Evolutionary conservation across 2,113 vertebrate genomes (phyloP).

Genomic region (Atrichornis clamosus): DNA sequence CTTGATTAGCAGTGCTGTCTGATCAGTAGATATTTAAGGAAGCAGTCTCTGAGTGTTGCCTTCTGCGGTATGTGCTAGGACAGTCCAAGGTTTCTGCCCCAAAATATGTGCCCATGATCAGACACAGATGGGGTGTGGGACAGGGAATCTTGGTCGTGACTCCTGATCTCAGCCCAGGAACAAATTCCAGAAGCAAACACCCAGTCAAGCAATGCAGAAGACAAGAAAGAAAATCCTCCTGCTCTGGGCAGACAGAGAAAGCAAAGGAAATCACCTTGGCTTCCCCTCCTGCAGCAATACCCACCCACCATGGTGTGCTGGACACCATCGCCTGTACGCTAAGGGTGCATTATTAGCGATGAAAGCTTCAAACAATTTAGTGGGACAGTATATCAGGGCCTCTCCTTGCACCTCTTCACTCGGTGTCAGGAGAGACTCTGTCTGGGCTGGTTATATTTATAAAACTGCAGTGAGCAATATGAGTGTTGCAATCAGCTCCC

Average conservation of each 20-base stretch:
- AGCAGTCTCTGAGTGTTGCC: not conserved
- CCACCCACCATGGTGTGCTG: not conserved
- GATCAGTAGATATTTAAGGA: not conserved
- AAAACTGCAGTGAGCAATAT: not conserved
- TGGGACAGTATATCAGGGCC: not conserved
- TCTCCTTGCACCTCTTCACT: not conserved
- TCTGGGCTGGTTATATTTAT: slow-evolving; percentile 16
- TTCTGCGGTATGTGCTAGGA: not conserved
- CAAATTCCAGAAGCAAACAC: not conserved
- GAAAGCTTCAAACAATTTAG: not conserved
- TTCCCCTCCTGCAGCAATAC: not conserved
- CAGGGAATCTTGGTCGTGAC: not conserved
- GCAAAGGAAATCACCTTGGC: not conserved
- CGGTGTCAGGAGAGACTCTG: not conserved
- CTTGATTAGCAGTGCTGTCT: not conserved
- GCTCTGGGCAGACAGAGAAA: not conserved
- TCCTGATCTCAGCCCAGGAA: not conserved
- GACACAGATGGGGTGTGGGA: not conserved
- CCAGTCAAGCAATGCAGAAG: not conserved
- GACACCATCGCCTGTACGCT: not conserved
- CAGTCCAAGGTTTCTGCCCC: not conserved
- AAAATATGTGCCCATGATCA: not conserved
- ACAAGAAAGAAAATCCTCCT: not conserved
- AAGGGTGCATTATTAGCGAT: not conserved
- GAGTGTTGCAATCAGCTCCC: not conserved